A percentile compares a stretch with the other conserved stretches of the same genome.
These are phyloP conservation scores for Coregonus clupeaformis DNA, from an alignment of 2,113 vertebrate genomes.

Conservation along the genomic window DNA sequence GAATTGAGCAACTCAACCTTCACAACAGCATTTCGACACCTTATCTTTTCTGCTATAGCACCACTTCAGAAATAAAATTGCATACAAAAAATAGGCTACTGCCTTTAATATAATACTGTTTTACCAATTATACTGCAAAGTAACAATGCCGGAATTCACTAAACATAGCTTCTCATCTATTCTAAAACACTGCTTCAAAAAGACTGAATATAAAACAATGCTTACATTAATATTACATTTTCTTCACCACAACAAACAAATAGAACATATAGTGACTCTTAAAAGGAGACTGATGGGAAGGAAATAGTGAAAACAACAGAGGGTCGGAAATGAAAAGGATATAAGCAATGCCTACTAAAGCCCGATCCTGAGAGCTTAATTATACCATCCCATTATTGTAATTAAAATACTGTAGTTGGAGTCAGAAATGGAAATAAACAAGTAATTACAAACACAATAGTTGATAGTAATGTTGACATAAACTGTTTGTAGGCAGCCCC, in stretches of 20 bases:
- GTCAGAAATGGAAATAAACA: background rate
- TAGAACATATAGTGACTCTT: slow-evolving; percentile 50
- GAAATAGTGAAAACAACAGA: slow-evolving; percentile 63
- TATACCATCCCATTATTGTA: background rate
- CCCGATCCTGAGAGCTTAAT: background rate
- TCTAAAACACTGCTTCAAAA: background rate
- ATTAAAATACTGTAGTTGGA: background rate
- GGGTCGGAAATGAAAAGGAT: slow-evolving; percentile 65
- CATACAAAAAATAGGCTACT: background rate
- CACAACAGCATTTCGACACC: background rate
- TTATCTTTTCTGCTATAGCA: background rate
- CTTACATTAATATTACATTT: background rate
- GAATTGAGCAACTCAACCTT: background rate
- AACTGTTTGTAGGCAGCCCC: slow-evolving; percentile 37
- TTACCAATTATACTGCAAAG: background rate
- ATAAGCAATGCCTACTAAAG: slow-evolving; percentile 4
- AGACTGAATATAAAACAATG: background rate
- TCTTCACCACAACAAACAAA: slow-evolving; percentile 20
- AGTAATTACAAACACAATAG: slow-evolving; percentile 15
- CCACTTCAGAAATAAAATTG: background rate
- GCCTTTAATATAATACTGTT: background rate
- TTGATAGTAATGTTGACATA: slow-evolving; percentile 37
- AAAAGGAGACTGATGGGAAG: slow-evolving; percentile 63
- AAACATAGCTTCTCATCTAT: background rate
- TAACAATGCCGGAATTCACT: background rate